Evolutionary conservation across 2,888 invertebrate genomes (phyloP).

Genomic region (Isoperla grammatica): DNA sequence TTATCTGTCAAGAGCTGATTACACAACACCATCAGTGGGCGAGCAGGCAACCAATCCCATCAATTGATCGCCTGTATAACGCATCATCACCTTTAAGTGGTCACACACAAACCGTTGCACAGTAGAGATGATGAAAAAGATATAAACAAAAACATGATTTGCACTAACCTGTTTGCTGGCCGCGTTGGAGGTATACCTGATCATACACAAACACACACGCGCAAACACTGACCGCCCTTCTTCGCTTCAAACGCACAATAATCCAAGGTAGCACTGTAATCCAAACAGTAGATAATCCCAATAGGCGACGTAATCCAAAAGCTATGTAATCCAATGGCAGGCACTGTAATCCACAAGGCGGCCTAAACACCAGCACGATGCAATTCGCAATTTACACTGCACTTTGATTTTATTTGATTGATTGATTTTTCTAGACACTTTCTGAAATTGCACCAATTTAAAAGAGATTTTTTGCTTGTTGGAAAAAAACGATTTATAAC

Average conservation of each 20-base stretch:
- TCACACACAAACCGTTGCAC: too few relatives aligned
- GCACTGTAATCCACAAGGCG: constrained; percentile 22
- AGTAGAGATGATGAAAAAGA: too few relatives aligned
- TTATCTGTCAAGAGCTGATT: too few relatives aligned
- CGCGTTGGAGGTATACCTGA: neutral
- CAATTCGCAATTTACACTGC: constrained; percentile 8
- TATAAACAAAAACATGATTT: too few relatives aligned
- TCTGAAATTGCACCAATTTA: too few relatives aligned
- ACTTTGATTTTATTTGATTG: neutral
- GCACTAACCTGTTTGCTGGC: neutral
- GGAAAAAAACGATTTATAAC: too few relatives aligned
- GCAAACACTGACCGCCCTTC: neutral
- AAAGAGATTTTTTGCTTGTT: too few relatives aligned
- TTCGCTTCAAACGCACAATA: neutral
- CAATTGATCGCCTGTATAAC: too few relatives aligned
- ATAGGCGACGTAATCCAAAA: constrained; percentile 15
- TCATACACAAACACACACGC: too few relatives aligned
- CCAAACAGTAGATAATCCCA: constrained; percentile 11
- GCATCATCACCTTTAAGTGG: too few relatives aligned
- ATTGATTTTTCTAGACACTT: neutral
- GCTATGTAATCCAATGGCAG: constrained; percentile 17
- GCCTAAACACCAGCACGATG: neutral
- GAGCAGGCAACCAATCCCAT: too few relatives aligned
- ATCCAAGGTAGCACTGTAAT: constrained; percentile 15
- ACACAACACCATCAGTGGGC: too few relatives aligned